Evolutionary conservation across 1,140 invertebrate genomes (phyloP).

Genomic region (Bemisia tabaci): DNA sequence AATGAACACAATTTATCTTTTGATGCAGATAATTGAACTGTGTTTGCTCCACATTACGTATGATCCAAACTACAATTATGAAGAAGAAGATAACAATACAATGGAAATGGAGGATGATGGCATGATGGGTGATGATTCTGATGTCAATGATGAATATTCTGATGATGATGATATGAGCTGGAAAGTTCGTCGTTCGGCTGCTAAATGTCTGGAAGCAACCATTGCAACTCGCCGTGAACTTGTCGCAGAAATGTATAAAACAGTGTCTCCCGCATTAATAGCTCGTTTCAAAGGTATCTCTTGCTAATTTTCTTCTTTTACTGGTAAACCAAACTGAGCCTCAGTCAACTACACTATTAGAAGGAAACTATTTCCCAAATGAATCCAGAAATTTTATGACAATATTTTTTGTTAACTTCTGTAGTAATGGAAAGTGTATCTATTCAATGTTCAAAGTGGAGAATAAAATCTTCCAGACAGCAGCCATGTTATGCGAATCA

Average conservation of each 20-base stretch:
- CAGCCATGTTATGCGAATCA: too few relatives aligned
- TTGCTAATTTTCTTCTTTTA: too few relatives aligned
- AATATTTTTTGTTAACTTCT: too few relatives aligned
- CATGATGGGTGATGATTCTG: constrained; percentile 55
- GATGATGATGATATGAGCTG: constrained; percentile 99
- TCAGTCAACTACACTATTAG: too few relatives aligned
- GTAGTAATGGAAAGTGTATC: too few relatives aligned
- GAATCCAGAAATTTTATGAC: too few relatives aligned
- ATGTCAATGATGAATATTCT: constrained; percentile 86
- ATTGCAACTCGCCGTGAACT: constrained; percentile 84
- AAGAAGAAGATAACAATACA: constrained; percentile 50
- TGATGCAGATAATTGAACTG: constrained; percentile 73
- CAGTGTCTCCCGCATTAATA: constrained; percentile 79
- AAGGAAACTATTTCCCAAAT: too few relatives aligned
- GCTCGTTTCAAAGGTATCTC: constrained; percentile 75
- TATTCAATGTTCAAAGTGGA: too few relatives aligned
- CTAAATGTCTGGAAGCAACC: constrained; percentile 93
- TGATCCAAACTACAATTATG: constrained; percentile 98
- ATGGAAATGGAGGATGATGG: constrained; percentile 58
- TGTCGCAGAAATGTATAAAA: constrained; percentile 76
- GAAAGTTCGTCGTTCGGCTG: constrained; percentile 88
- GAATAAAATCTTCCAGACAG: too few relatives aligned
- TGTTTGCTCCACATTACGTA: constrained; percentile 90
- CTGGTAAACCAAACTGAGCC: too few relatives aligned
- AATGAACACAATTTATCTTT: too few relatives aligned